These are phyloP conservation scores for Eugnorisma glareosa DNA, from an alignment of 2,888 invertebrate genomes.

Conservation along the genomic window DNA sequence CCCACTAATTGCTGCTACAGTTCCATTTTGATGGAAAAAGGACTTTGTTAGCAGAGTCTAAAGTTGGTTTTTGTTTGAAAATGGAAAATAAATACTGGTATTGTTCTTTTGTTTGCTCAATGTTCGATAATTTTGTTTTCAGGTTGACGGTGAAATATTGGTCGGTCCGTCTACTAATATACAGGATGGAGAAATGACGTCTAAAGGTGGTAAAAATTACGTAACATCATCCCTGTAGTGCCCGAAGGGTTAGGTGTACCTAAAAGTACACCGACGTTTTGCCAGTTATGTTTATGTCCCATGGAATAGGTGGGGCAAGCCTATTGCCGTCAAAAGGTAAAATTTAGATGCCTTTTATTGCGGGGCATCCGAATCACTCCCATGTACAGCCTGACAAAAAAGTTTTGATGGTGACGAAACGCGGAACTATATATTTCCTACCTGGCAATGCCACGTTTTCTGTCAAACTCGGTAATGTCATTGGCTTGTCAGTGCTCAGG, in stretches of 20 bases:
- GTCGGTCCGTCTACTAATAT: neutral
- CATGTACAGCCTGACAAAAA: too few relatives aligned
- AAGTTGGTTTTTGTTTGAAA: neutral
- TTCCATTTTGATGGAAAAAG: conserved; percentile 5
- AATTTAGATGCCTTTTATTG: too few relatives aligned
- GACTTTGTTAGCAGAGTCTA: neutral
- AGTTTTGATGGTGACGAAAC: too few relatives aligned
- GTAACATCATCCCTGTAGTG: too few relatives aligned
- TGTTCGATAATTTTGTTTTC: conserved; percentile 2
- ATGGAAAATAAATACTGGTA: neutral
- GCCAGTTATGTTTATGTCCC: too few relatives aligned
- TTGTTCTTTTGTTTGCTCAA: neutral
- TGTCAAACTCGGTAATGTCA: neutral
- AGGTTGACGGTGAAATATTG: neutral
- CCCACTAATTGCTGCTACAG: conserved; percentile 27
- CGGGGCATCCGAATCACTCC: too few relatives aligned
- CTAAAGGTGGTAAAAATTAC: too few relatives aligned
- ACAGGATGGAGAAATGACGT: too few relatives aligned
- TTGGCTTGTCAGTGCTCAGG: neutral
- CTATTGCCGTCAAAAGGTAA: too few relatives aligned
- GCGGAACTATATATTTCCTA: neutral
- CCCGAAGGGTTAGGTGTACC: too few relatives aligned
- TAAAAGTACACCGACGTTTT: too few relatives aligned
- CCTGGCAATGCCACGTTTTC: neutral
- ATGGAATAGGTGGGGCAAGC: too few relatives aligned